Evolutionary conservation across 2,113 vertebrate genomes (phyloP), one percentile per base, ranked within the genome.

Genomic region (Porphyrio hochstetteri): DNA sequence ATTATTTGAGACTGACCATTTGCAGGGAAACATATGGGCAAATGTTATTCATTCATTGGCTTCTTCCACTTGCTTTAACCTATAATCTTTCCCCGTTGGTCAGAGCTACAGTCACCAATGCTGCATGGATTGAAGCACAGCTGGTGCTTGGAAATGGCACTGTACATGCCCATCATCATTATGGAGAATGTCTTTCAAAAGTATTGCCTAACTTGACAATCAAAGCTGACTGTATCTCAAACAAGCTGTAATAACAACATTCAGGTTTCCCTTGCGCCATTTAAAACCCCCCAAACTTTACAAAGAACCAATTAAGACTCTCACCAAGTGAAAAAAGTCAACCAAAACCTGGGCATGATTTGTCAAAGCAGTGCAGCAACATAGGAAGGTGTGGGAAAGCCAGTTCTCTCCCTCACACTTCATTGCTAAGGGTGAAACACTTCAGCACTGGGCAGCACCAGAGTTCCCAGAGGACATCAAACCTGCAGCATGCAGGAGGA

Each of bases 1-100:
- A 72, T 65, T 44, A 55, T 53, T 65, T 4, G 1, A 24, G 8
- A 31, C 11, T n/a, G n/a, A n/a, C 38, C 38, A 38, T 38, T 38
- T 9, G 2, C 25, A 55, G 10, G 44, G 61, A 63, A 92, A 42
- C 12, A 4, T 8, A 21, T 9, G 4, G 6, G 5, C 0, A 0
- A 80, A 56, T 11, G 0, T 52, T 69, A 67, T 21, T 28, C 9
- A 20, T 60, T 74, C 55, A 16, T 46, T 64, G 11, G 6, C 40
- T 90, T 7, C 24, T 63, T 81, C 46, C 36, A 63, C 48, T 48
- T 48, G 18, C 15, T 50, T 61, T 36, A 75, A 59, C 9, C 20
- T 20, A 28, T 63, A n/a, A 59, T 15, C 27, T 44, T 82, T 61
- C 14, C 13, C 10, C 29, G 57, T 56, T 48, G 27, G 38, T 65